Evolutionary conservation across 2,113 vertebrate genomes (phyloP).

Genomic region (Piprites chloris): DNA sequence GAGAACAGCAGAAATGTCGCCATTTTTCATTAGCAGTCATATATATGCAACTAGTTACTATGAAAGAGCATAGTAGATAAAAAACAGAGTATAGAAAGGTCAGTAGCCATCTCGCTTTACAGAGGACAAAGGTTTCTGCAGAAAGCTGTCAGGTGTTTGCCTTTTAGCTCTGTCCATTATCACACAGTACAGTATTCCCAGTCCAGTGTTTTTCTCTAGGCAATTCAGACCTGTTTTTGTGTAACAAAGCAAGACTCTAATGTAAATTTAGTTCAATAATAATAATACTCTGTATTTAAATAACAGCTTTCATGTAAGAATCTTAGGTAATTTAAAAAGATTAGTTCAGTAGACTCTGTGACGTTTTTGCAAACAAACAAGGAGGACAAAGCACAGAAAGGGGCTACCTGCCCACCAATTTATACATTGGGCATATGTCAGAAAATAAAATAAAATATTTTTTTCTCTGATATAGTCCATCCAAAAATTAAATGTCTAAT

Average conservation of each 20-base stretch:
- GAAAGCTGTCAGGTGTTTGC: neutral
- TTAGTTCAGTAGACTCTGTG: neutral
- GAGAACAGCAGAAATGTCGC: neutral
- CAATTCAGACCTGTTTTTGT: neutral
- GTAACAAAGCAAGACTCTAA: neutral
- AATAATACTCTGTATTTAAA: neutral
- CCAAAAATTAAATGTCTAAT: neutral
- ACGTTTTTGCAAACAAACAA: neutral
- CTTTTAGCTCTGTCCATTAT: neutral
- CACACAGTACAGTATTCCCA: neutral
- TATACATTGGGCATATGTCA: too few species aligned
- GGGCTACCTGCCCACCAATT: fast-evolving
- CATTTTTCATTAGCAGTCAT: neutral
- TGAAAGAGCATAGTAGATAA: neutral
- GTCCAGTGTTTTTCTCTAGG: neutral
- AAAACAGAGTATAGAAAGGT: neutral
- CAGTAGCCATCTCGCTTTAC: neutral
- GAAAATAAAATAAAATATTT: too few species aligned
- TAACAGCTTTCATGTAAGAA: neutral
- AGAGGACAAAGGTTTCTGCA: neutral
- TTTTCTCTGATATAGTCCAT: neutral
- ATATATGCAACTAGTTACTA: neutral
- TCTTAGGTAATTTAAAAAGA: neutral
- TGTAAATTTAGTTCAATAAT: neutral
- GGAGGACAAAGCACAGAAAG: neutral